Conservation (phyloP, 2,888 invertebrate species). For the Stomorhina lunata region DNA sequence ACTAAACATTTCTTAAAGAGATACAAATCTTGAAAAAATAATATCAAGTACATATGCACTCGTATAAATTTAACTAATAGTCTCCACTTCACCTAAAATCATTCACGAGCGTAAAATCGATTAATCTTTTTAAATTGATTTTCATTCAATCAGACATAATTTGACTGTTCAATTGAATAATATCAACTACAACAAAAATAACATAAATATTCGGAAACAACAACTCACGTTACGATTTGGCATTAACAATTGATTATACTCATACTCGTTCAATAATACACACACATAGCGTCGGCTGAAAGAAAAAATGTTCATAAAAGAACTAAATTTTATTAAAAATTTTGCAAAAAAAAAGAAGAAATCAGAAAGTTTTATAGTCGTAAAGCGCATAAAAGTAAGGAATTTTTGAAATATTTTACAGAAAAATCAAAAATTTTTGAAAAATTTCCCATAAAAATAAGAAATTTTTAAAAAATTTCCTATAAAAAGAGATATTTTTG, state of each 20-base stretch:
- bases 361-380: too few relatives aligned
- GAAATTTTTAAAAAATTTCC: too few relatives aligned
- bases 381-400: too few relatives aligned
- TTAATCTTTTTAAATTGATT: constrained; percentile 61
- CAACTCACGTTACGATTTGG: constrained; percentile 5
- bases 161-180: constrained; percentile 52
- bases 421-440: too few relatives aligned
- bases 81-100: background rate
- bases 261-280: background rate
- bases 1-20: background rate
- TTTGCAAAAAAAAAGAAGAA: too few relatives aligned
- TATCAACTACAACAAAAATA: constrained; percentile 7
- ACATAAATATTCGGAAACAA: constrained; percentile 11
- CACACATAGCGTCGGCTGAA: too few relatives aligned
- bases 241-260: constrained; percentile 41
- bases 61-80: background rate
- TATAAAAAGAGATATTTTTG: too few relatives aligned
- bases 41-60: background rate
- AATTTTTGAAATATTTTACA: too few relatives aligned
- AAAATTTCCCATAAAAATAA: too few relatives aligned
- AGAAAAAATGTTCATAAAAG: too few relatives aligned
- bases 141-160: constrained; percentile 62
- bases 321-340: too few relatives aligned
- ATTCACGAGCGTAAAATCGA: constrained; percentile 44
- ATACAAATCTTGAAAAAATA: background rate